A percentile compares a stretch with the other conserved stretches of the same genome.
Conservation (phyloP, 2,113 vertebrate species). For the Pteruthius melanotis region DNA sequence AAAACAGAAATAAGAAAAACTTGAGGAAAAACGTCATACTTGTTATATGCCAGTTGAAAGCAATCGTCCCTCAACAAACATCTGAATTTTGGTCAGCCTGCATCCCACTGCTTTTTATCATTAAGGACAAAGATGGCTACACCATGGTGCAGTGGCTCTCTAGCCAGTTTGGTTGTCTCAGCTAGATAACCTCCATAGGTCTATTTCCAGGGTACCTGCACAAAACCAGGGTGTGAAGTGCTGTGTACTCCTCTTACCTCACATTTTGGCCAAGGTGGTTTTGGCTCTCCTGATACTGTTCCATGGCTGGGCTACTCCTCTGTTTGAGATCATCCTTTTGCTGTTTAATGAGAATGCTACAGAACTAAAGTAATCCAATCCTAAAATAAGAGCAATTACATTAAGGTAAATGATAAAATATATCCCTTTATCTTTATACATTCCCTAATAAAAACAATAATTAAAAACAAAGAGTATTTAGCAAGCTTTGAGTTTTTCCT, state of each 20-base stretch:
- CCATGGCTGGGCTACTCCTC: not conserved
- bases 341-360: not conserved
- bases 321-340: rapidly evolving
- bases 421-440: not conserved
- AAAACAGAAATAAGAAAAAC: not conserved
- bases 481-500: not conserved
- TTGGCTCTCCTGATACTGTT: not conserved
- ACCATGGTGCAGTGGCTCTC: not conserved
- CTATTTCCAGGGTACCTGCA: not conserved
- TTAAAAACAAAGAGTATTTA: not conserved
- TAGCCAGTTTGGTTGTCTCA: not conserved
- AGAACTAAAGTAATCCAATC: not conserved
- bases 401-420: not conserved
- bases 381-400: not conserved
- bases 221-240: not conserved
- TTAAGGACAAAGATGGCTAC: not conserved
- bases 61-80: not conserved
- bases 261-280: not conserved
- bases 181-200: not conserved
- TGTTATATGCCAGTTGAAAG: not conserved
- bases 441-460: not conserved
- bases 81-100: not conserved
- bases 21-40: not conserved
- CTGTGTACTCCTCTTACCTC: not conserved
- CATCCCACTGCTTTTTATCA: not conserved